phyloP scores from a whole-genome alignment of 2,113 vertebrate genomes.

The Atractosteus spatula region DNA sequence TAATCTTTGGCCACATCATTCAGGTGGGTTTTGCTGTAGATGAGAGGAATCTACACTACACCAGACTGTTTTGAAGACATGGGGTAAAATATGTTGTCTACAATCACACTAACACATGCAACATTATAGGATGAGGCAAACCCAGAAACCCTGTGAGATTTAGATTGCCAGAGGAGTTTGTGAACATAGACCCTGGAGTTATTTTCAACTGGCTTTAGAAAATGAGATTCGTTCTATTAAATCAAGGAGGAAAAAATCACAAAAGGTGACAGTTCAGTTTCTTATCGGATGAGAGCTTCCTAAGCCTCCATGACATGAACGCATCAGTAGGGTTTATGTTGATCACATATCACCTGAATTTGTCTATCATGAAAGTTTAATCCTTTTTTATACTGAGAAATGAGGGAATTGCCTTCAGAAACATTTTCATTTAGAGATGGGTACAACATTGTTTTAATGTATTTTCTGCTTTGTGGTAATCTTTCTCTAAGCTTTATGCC shows the following conservation, averaged over 20 bases:
- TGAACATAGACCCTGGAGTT: background rate
- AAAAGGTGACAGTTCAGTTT: background rate
- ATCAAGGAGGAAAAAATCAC: background rate
- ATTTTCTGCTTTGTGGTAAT: conserved; percentile 58
- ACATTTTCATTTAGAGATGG: conserved; percentile 72
- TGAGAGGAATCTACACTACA: too few relatives aligned
- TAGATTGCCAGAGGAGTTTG: background rate
- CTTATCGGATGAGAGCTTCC: background rate
- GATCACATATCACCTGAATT: conserved; percentile 39
- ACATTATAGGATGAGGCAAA: too few relatives aligned
- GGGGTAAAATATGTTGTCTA: background rate
- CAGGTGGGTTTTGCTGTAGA: too few relatives aligned
- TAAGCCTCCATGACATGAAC: background rate
- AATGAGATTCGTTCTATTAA: background rate
- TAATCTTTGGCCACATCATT: too few relatives aligned
- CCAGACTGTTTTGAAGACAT: background rate
- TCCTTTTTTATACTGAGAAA: conserved; percentile 52
- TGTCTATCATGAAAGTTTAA: conserved; percentile 46
- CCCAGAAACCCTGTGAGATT: conserved; percentile 23
- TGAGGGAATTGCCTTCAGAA: conserved; percentile 43
- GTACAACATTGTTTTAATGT: conserved; percentile 60
- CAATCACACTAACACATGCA: background rate
- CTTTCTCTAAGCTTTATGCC: conserved; percentile 68
- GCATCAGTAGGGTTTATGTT: background rate
- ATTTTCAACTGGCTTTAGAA: background rate